Conservation (phyloP, 2,888 invertebrate genomes). For the Thecocarcelia acutangulata region DNA sequence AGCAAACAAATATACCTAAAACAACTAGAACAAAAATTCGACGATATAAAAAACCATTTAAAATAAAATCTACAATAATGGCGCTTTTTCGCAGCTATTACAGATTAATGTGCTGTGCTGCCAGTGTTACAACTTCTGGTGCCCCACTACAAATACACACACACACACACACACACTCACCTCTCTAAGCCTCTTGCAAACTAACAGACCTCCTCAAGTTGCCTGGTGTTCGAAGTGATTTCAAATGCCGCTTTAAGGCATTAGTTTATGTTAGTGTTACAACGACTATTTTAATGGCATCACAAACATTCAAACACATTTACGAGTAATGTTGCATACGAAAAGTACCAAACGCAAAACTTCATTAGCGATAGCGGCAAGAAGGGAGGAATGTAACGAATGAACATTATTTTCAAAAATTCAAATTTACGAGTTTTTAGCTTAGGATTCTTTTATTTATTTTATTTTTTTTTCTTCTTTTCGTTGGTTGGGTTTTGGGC, state of each 20-base stretch:
- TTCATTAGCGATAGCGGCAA: constrained; percentile 53
- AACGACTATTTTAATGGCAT: constrained; percentile 61
- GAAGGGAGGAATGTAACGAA: constrained; percentile 26
- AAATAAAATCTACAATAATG: constrained; percentile 57
- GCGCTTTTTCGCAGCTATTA: constrained; percentile 56
- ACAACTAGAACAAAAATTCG: not conserved
- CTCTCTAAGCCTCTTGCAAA: not conserved
- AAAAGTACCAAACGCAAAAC: constrained; percentile 37
- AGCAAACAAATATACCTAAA: constrained; percentile 1
- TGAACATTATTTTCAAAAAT: constrained; percentile 62
- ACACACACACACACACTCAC: not conserved
- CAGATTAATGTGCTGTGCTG: constrained; percentile 58
- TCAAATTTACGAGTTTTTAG: constrained; percentile 67
- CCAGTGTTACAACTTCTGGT: constrained; percentile 32
- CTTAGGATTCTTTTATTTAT: constrained; percentile 33
- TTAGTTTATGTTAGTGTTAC: constrained; percentile 66
- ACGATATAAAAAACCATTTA: constrained; percentile 28
- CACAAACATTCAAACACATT: constrained; percentile 29
- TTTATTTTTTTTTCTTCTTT: not conserved
- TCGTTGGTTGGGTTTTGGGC: constrained; percentile 13
- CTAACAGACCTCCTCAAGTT: constrained; percentile 25
- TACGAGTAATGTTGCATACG: constrained; percentile 23
- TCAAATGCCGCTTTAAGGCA: constrained; percentile 56
- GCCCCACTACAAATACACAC: constrained; percentile 1
- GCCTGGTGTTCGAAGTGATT: constrained; percentile 31